Percentiles rank a stretch among this genome's conserved stretches.
phyloP scores from a whole-genome alignment of 2,888 invertebrate genomes.

The Gortyna flavago region DNA sequence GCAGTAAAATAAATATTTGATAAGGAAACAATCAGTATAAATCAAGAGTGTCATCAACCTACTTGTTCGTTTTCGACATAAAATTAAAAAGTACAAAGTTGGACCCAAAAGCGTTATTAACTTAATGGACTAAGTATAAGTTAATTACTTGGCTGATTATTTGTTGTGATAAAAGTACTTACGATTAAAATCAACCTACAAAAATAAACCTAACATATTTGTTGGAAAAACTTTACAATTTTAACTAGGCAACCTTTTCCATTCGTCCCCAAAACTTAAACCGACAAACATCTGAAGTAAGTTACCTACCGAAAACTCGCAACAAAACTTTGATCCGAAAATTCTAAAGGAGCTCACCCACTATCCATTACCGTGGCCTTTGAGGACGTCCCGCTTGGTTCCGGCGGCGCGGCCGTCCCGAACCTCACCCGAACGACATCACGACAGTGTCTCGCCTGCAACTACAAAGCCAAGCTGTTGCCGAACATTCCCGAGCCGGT shows the following conservation, averaged over 20 bases:
- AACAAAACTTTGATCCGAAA: conserved; percentile 9
- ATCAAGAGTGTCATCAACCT: not conserved
- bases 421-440: conserved; percentile 72
- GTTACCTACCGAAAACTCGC: not conserved
- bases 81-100: not conserved
- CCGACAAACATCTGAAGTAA: conserved; percentile 13
- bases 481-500: conserved; percentile 76
- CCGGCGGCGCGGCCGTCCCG: conserved; percentile 78
- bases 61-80: not conserved
- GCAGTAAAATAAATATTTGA: not conserved
- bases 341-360: conserved; percentile 56
- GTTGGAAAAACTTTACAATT: conserved; percentile 6
- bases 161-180: conserved; percentile 31
- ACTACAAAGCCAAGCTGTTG: conserved; percentile 76
- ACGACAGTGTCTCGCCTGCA: conserved; percentile 80
- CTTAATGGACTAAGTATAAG: conserved; percentile 31
- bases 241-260: not conserved
- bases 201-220: not conserved
- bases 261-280: conserved; percentile 17
- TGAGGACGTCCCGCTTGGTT: conserved; percentile 79
- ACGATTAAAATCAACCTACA: conserved; percentile 28
- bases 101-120: conserved; percentile 14
- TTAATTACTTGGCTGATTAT: conserved; percentile 37
- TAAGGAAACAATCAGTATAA: not conserved
- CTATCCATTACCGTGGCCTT: conserved; percentile 78